A percentile compares a stretch with the other conserved stretches of the same genome.
These are phyloP conservation scores for Tetrao urogallus DNA, from an alignment of 2,113 vertebrate genomes.

Conservation along the genomic window DNA sequence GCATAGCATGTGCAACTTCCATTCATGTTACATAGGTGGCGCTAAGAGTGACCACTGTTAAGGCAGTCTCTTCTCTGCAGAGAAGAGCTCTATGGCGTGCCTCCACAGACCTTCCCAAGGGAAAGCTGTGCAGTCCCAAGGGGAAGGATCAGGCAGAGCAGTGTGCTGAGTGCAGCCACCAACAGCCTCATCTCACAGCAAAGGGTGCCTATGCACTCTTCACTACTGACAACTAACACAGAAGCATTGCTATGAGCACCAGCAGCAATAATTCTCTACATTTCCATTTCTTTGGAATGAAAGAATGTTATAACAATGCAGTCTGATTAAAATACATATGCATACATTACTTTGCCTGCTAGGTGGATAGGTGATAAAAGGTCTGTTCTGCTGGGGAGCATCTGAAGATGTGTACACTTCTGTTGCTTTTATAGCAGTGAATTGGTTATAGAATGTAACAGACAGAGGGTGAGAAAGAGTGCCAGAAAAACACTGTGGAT, in stretches of 20 bases:
- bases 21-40: rapidly evolving
- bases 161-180: neutral
- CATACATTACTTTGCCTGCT: neutral
- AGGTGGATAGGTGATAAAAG: neutral
- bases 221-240: neutral
- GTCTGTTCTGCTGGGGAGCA: neutral
- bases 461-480: neutral
- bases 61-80: rapidly evolving
- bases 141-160: neutral
- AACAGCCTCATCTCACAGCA: neutral
- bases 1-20: neutral
- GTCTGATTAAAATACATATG: neutral
- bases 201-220: neutral
- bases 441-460: neutral
- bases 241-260: neutral
- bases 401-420: neutral
- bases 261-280: neutral
- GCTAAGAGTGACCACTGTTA: neutral
- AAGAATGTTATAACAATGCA: neutral
- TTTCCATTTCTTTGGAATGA: neutral
- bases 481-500: neutral
- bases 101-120: neutral
- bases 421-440: neutral
- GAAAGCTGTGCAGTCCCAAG: neutral
- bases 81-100: neutral